Base-by-base conservation (phyloP, 2,888 invertebrate genomes). In the Pristionchus exspectatus region DNA sequence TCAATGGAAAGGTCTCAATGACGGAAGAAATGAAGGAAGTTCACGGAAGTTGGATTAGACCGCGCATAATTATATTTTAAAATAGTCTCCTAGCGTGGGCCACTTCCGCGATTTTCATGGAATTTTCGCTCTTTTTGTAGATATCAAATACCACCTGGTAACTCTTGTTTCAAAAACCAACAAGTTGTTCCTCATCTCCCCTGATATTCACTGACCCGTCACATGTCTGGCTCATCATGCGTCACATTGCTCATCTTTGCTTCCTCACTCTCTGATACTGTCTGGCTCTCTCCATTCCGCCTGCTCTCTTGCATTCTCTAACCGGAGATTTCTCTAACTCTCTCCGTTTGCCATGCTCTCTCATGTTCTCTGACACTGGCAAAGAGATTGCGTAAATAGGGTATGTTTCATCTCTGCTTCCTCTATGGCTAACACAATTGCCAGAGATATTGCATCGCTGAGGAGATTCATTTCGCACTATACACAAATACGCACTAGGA, bases 381-480 rank as follows among this genome's bases (percentile, higher is more conserved):
- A 1, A 30, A 10, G 33, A 12, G 72, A 72, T 33, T 9, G 30
- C 30, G 33, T 72, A 5, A 16, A 72, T 7, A 12, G 69, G 9
- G 33, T 38, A 74, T 38, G 21, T 16, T 21, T 44, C 38, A 77
- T 44, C 12, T 44, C 1, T 44, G 38, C 77, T 77, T 77, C 77
- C 77, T 77, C 44, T 44, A 44, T 24, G 38, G 44, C 38, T 77
- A 77, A 77, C 72, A 33, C 72, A 72, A 72, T 72, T 72, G 30
- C 30, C 12, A 33, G 18, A 2, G 63, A n/a, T 63, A n/a, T 72
- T 30, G 27, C n/a, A 66, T 27, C 7, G 18, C 2, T 1, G 18
- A 24, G 38, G n/a, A 44, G 77, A 77, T 77, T 38, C 77, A 77
- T 77, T 44, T 38, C 38, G 77, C 77, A 77, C 77, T 77, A 77